A percentile compares a stretch with the other conserved stretches of the same genome.
These are phyloP conservation scores for Dryomyza anilis DNA, from an alignment of 2,888 invertebrate species.

Conservation along the genomic window DNA sequence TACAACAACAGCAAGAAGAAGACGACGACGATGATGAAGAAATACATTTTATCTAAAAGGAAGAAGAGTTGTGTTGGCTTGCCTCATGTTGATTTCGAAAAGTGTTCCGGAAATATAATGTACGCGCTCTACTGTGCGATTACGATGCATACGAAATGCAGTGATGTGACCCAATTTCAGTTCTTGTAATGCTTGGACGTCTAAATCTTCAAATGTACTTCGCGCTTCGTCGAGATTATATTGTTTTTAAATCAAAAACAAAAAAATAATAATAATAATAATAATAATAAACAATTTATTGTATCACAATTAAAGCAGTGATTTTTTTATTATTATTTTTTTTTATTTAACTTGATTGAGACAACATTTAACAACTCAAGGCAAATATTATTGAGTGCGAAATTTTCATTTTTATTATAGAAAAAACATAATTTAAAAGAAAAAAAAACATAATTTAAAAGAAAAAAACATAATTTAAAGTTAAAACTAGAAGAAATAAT, in stretches of 20 bases:
- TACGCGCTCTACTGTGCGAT: constrained; percentile 30
- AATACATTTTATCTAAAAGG: constrained; percentile 34
- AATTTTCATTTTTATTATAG: too few relatives aligned
- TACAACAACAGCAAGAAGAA: neutral
- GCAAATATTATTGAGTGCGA: too few relatives aligned
- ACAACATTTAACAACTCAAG: too few relatives aligned
- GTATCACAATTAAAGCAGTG: too few relatives aligned
- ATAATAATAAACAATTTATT: too few relatives aligned
- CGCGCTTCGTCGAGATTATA: constrained; percentile 14
- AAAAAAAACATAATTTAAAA: too few relatives aligned
- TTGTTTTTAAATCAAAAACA: constrained; percentile 28
- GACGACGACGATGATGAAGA: neutral
- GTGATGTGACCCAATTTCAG: constrained; percentile 32
- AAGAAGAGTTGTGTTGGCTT: constrained; percentile 27
- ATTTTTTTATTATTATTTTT: too few relatives aligned
- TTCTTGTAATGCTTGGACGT: neutral
- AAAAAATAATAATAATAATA: too few relatives aligned
- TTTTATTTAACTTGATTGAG: too few relatives aligned
- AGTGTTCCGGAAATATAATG: constrained; percentile 45
- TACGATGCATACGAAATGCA: constrained; percentile 25
- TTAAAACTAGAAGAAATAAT: too few relatives aligned
- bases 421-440: too few relatives aligned
- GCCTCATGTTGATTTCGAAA: constrained; percentile 11
- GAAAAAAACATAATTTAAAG: too few relatives aligned
- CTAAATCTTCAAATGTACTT: neutral